These are phyloP conservation scores for Apotomis turbidana DNA, from an alignment of 2,888 invertebrate species.

Conservation along the genomic window DNA sequence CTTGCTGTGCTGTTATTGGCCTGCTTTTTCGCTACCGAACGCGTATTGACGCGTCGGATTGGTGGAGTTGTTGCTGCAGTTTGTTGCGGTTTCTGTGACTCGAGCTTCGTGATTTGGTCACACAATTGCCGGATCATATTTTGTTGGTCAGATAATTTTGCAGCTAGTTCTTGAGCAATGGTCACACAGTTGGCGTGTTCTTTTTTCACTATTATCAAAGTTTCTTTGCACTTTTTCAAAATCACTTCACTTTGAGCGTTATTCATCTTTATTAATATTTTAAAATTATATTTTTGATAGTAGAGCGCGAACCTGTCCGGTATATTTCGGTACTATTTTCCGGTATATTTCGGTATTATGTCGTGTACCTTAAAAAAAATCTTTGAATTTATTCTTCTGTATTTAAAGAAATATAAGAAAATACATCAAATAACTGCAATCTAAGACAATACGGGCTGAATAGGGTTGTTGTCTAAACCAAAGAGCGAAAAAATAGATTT, in stretches of 20 bases:
- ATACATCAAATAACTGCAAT: too few species aligned
- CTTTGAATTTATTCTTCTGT: too few species aligned
- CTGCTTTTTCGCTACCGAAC: neutral
- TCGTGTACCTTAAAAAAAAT: too few species aligned
- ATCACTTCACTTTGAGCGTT: neutral
- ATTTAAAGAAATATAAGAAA: too few species aligned
- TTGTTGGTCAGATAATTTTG: slow-evolving; percentile 1
- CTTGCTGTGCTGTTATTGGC: neutral
- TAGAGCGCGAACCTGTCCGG: too few species aligned
- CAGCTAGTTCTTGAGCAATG: neutral
- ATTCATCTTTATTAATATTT: neutral
- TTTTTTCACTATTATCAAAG: slow-evolving; percentile 6
- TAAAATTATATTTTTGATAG: neutral
- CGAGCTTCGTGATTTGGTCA: slow-evolving; percentile 13
- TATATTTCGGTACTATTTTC: too few species aligned
- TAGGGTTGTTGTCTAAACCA: too few species aligned
- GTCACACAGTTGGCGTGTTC: neutral
- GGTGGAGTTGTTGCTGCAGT: neutral
- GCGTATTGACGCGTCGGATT: neutral
- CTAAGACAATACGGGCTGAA: too few species aligned
- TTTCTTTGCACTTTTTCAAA: slow-evolving; percentile 1
- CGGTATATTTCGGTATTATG: too few species aligned
- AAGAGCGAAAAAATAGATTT: too few species aligned
- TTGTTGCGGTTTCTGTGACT: neutral
- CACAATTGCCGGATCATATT: neutral